A percentile compares a stretch with the other conserved stretches of the same genome.
phyloP scores from a whole-genome alignment of 2,113 vertebrate genomes.

The Cinclus mexicanus region DNA sequence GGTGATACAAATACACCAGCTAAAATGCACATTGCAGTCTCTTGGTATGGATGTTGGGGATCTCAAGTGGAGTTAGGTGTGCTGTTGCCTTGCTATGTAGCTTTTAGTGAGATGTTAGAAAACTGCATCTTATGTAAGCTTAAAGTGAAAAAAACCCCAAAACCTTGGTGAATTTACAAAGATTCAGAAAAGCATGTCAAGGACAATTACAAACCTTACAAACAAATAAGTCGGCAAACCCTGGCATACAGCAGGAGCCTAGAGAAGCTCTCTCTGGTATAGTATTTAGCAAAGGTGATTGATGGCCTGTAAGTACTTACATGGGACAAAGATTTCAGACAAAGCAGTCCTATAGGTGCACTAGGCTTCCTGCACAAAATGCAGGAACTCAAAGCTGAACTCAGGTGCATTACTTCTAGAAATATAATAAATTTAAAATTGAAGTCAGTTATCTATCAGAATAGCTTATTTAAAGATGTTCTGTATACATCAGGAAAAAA shows the following conservation, averaged over 20 bases:
- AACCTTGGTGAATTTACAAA: background rate
- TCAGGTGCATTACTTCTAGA: background rate
- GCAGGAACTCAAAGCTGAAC: background rate
- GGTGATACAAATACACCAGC: background rate
- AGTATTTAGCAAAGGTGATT: background rate
- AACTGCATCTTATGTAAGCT: background rate
- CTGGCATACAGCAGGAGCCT: background rate
- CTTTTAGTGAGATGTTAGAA: background rate
- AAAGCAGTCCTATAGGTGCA: background rate
- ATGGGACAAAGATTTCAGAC: background rate
- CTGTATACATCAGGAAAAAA: background rate
- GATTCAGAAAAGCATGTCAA: background rate
- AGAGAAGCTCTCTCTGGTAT: background rate
- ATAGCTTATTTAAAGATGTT: background rate
- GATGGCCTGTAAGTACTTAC: background rate
- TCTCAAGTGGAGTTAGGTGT: background rate
- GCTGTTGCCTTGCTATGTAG: background rate
- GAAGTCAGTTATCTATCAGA: background rate
- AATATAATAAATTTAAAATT: background rate
- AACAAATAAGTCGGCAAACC: background rate
- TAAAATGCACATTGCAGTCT: background rate
- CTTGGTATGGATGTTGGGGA: background rate
- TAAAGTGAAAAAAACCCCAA: background rate
- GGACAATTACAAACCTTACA: background rate
- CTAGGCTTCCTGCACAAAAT: background rate